Conservation (phyloP, 1,140 invertebrate genomes). For the Eurytemora carolleeae region DNA sequence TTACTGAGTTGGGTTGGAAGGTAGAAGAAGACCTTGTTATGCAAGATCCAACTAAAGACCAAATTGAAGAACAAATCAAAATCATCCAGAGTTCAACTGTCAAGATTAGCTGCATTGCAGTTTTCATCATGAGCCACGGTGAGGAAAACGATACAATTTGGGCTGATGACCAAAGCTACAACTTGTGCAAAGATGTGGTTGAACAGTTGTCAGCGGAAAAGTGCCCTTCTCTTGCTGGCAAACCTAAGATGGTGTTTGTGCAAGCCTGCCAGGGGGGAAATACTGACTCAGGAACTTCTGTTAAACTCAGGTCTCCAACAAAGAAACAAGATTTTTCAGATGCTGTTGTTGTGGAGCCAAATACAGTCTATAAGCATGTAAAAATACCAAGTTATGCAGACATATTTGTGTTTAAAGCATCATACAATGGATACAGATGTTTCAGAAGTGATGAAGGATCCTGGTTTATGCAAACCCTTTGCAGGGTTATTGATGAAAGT, state of each 20-base stretch:
- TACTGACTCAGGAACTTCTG: background rate
- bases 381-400: conserved; percentile 7
- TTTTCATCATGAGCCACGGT: conserved; percentile 7
- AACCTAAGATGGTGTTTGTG: conserved; percentile 11
- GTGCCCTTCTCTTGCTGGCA: conserved; percentile 3
- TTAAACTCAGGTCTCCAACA: background rate
- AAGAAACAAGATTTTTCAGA: too few species aligned
- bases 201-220: background rate
- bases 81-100: background rate
- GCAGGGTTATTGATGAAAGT: background rate
- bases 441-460: conserved; percentile 4
- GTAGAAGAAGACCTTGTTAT: background rate
- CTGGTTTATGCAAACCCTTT: conserved; percentile 13
- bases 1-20: background rate
- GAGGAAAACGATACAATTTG: conserved; percentile 8
- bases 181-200: background rate
- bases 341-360: too few species aligned
- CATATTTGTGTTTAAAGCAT: conserved; percentile 3
- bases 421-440: conserved; percentile 4
- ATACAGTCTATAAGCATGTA: background rate
- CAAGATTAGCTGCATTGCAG: background rate
- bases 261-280: conserved; percentile 11
- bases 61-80: conserved; percentile 8
- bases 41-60: background rate
- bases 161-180: conserved; percentile 1